Percentiles rank a stretch among this genome's conserved stretches.
phyloP scores from a whole-genome alignment of 23 tunicate species.

The Styela plicata region DNA sequence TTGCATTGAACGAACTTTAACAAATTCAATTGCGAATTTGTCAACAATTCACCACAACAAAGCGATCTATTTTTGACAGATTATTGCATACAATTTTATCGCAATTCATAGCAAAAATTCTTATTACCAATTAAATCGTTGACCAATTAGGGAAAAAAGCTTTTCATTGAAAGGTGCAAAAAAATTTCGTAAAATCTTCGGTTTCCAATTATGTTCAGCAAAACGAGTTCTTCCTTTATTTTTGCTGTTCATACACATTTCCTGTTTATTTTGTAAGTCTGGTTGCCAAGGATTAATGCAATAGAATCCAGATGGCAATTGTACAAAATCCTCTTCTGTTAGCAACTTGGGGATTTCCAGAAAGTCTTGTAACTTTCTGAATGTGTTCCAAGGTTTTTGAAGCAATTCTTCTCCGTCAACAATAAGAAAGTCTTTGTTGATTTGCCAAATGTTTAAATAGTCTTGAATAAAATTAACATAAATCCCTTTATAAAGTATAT shows the following conservation, averaged over 20 bases:
- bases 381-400: neutral
- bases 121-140: neutral
- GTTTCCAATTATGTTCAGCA: neutral
- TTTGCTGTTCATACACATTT: neutral
- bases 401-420: neutral
- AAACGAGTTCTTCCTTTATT: neutral
- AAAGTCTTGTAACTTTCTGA: neutral
- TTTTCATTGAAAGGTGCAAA: neutral
- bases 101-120: too few relatives aligned
- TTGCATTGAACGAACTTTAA: too few relatives aligned
- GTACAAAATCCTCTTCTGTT: neutral
- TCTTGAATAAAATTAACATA: neutral
- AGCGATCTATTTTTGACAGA: too few relatives aligned
- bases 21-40: too few relatives aligned
- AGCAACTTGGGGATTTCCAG: neutral
- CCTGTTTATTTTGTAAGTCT: neutral
- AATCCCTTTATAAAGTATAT: neutral
- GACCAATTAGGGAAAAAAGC: neutral
- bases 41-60: too few relatives aligned
- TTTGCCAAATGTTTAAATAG: neutral
- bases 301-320: neutral
- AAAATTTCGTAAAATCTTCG: neutral
- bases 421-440: neutral
- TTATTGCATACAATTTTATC: too few relatives aligned
- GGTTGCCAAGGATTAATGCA: neutral